Base-by-base conservation (phyloP, 2,113 vertebrate species). In the Platysternon megacephalum region DNA sequence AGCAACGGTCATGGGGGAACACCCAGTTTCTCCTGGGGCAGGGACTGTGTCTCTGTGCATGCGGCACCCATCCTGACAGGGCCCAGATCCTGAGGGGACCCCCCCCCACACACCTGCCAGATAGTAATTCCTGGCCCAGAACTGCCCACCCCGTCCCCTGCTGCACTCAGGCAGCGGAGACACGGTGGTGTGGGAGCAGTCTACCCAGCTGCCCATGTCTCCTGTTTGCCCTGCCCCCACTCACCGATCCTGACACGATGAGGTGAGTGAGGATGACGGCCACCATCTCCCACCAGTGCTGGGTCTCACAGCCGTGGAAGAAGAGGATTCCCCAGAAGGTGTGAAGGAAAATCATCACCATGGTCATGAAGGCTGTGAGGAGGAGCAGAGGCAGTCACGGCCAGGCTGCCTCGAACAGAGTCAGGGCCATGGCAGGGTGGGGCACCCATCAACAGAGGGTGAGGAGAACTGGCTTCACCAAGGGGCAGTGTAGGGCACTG, bases 261-360 rank as follows among this genome's bases (percentile, higher is more conserved):
- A 98, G 98, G 92, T 98, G 98, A 84, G 98, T 97, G 91, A 96
- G 48, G 83, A 98, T 82, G 0, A 98, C 98, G 0, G 94, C 97
- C 0, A 0, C 22, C 1, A 98, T 96, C 81, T 98, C 98, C 98
- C 98, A 98, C 98, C 98, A 98, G 91, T 92, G 84, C 26, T 58
- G 97, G 61, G 97, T 98, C 96, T 98, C 98, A 8, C 98, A 98
- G 92, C 98, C 98, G 0, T 98, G 98, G 65, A 98, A 98, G 93
- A 98, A 98, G 88, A 98, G 84, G 81, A 98, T 98, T 1, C 98
- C 98, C 98, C 98, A 98, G 94, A 98, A 98, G 17, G 98, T 98
- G 94, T 98, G 98, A 79, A 98, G 98, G 39, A 98, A 96, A 61
- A 98, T 98, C 91, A 98, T 85, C 44, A 98, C 98, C 97, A 98